Percentiles rank a stretch among this genome's conserved stretches.
These are phyloP conservation scores for Phrynocephalus versicolor DNA, from an alignment of 2,113 vertebrate genomes.

Conservation along the genomic window DNA sequence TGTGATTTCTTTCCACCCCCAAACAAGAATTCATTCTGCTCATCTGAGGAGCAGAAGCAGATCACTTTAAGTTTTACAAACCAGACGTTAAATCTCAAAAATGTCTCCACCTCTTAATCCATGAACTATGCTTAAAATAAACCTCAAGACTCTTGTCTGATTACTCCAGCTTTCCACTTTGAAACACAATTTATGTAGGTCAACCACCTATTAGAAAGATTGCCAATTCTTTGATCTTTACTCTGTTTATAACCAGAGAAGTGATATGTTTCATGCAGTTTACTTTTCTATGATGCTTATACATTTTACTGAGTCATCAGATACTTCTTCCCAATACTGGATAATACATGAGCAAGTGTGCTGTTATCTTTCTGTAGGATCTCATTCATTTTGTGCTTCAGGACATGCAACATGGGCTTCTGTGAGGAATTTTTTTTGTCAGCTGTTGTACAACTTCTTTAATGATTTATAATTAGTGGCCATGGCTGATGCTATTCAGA, in stretches of 20 bases:
- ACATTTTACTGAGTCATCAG: background rate
- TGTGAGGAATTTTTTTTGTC: background rate
- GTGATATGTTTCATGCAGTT: too few species aligned
- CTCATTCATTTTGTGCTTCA: background rate
- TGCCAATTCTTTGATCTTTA: background rate
- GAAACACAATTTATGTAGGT: background rate
- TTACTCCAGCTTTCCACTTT: background rate
- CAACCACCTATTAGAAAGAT: background rate
- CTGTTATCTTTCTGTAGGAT: background rate
- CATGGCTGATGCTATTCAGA: background rate
- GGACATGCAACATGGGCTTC: background rate
- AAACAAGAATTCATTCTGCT: constrained; percentile 28
- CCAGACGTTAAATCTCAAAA: background rate
- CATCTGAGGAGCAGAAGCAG: background rate
- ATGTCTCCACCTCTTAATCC: background rate
- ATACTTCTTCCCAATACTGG: background rate
- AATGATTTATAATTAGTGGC: background rate
- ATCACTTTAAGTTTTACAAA: background rate
- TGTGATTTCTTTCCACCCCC: background rate
- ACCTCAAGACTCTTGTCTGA: background rate
- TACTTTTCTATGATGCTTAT: background rate
- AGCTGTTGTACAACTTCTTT: background rate
- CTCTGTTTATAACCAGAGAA: background rate
- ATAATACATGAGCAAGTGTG: background rate
- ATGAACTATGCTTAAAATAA: background rate